Base-by-base conservation (phyloP, 2,113 vertebrate genomes). In the Microcebus jonahi region DNA sequence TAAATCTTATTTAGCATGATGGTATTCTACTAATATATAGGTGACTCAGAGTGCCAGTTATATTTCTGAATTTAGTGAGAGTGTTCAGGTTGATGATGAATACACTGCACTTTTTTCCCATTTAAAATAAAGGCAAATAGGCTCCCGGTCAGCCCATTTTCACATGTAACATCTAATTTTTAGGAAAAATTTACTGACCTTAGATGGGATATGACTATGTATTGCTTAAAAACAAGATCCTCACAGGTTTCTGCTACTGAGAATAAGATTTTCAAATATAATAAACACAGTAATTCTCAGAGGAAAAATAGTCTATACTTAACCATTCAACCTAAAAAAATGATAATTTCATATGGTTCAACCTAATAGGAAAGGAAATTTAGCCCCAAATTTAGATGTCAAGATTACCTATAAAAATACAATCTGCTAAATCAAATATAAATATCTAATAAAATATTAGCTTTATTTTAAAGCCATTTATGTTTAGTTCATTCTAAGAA, bases 381-480 rank as follows among this genome's bases (percentile, higher is more conserved):
- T 84, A 12, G 93, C 59, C 42, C 65, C 27, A 87, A 87, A 96
- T 59, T 91, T 65, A 91, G 59, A 89, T 67, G 36, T 81, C 21
- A 84, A 71, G 18, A 68, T 68, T 95, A 88, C 71, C 88, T 94
- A 70, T 63, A 90, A 94, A 95, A 95, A 71, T 88, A 73, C 57
- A 68, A 87, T 23, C 29, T 94, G 18, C 4, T 84, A 96, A 82
- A 65, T 86, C 25, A 50, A 90, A 63, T 4, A 92, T 48, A 93
- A 73, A 89, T 42, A 79, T 29, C 75, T 65, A 57, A 25, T 61
- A 63, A 57, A 25, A 20, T 81, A 42, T 73, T 91, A n/a, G 4
- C n/a, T 90, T 68, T 94, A 94, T 75, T 94, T 96, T 59, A 82
- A 96, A 94, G 80, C 34, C 39, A 95, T 84, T 91, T 91, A 97